Base-by-base conservation (phyloP, 2,113 vertebrate genomes). In the Pyrgilauda ruficollis region DNA sequence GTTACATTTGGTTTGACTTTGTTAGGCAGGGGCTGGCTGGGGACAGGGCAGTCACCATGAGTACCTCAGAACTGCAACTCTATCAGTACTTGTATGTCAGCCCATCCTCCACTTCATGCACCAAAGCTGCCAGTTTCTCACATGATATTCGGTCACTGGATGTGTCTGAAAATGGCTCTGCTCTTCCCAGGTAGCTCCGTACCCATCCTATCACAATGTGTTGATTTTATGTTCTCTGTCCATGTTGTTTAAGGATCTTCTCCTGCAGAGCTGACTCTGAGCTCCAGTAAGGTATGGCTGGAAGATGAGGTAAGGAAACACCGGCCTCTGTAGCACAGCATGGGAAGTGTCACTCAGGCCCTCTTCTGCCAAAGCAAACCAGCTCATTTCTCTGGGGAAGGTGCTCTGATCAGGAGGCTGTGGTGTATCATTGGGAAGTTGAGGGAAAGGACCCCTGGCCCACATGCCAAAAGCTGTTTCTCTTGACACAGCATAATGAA, bases 81-180 rank as follows among this genome's bases (percentile, higher is more conserved):
- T 73, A 27, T 49, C 31, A 11, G 26, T 61, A 50, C 17, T 46
- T 6, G 1, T 55, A 6, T 37, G 15, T 56, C 82, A 84, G 49
- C 21, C 30, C 0, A 0, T 46, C 15, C 3, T 78, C 37, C 4
- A 1, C 18, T 52, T 73, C 46, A 23, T 23, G 63, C 74, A 27
- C 39, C 20, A 7, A 63, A 92, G 78, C 35, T 17, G 20, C 15
- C 47, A 19, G n/a, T 67, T 89, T 81, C 35, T 52, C 12, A 43
- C 27, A 15, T 8, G 22, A 6, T 30, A 27, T 53, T 59, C 0
- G 0, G 20, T 53, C 59, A 33, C 46, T n/a, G 21, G 12, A 46
- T 15, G 7, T 21, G 26, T 41, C 46, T 7, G 3, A 39, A 67
- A 59, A 69, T n/a, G 47, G 14, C 30, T 86, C 31, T 43, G 37